Base-by-base conservation (phyloP, 2,888 invertebrate genomes). In the Cephus spinipes region DNA sequence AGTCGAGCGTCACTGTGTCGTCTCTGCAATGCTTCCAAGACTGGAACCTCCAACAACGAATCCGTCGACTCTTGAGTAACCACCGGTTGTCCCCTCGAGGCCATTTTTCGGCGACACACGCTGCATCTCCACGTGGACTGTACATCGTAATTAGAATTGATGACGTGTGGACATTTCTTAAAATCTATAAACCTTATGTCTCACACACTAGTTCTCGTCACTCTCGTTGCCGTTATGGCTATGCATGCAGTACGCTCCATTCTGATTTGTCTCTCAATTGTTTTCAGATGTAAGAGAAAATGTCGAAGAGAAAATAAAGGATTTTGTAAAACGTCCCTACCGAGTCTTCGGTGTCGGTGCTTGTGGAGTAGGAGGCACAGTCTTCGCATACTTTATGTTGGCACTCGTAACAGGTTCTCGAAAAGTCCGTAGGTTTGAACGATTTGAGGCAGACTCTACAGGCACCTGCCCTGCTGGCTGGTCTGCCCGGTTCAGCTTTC, bases 381-480 rank as follows among this genome's bases (percentile, higher is more conserved):
- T 98, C 98, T 92, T 98, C 98, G 92, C 98, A 98, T 76, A 98
- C 97, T 85, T 96, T 95, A 89, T 97, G 97, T 88, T 97, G 96
- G 92, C 98, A 98, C 92, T 97, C 97, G 88, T 95, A 96, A 92
- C 98, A 98, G 76, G 95, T 96, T 91, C 96, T 95, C 91, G 95
- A 97, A 91, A 96, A 96, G 91, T 98, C 98, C 80, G 97, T 97
- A 0, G 96, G 96, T 89, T 96, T 96, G 91, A 98, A 95, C 79
- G 96, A 96, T 92, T 98, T 98, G 84, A 97, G 93, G 91, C 97
- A 97, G 35, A 97, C 96, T 83, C 96, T 93, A 92, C 95, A 97
- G 81, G 95, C 95, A 79, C 94, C 97, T 81, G 94, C 96, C 73
- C 97, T 93, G 73, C 96, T 96, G 3, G 95, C 95, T 6, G 96